Evolutionary conservation across 1,140 invertebrate genomes (phyloP), one percentile per base, ranked within the genome.

Genomic region (Paracyclopina nana): DNA sequence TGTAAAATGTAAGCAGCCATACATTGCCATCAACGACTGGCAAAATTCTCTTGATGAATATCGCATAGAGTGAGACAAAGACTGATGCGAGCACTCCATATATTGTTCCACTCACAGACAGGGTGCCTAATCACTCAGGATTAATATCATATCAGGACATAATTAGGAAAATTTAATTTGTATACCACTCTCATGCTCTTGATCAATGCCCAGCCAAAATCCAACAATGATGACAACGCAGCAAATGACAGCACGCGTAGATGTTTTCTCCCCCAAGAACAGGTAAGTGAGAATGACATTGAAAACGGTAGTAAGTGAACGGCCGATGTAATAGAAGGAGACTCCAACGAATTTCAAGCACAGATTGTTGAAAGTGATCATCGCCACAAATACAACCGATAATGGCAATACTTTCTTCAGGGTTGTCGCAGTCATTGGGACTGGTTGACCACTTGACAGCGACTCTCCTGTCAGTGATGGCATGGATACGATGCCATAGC

Each of bases 291-390:
- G 76, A 51, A 82, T 60, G 1, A 99, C 91, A 73, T 98, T 99
- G 61, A 98, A 98, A 5, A 99, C 91, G 1, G 94, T 98, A 3
- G 94, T 97, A 25, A 99, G 64, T 2, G 91, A 97, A 58, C 95
- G 69, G 18, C 91, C 91, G 53, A 99, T 79, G 58, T 94, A 97
- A 67, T 99, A 99, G 66, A 99, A 99, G 31, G 92, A 79, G 5
- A 99, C 87, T 11, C 80, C 91, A 28, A 97, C 91, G 68, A 92
- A 79, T 68, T 95, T 91, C 16, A 99, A 68, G 61, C 90, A 98
- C 14, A 99, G 69, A 64, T 98, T 98, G 65, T 98, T 99, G 56
- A 86, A 85, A 25, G 81, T 76, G 55, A 99, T 92, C 92, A 97
- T 98, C 43, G 72, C 68, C 29, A 90, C 86, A 66, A 97, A 99